Evolutionary conservation across 1,140 invertebrate genomes (phyloP).

Genomic region (Calosoma granatense): DNA sequence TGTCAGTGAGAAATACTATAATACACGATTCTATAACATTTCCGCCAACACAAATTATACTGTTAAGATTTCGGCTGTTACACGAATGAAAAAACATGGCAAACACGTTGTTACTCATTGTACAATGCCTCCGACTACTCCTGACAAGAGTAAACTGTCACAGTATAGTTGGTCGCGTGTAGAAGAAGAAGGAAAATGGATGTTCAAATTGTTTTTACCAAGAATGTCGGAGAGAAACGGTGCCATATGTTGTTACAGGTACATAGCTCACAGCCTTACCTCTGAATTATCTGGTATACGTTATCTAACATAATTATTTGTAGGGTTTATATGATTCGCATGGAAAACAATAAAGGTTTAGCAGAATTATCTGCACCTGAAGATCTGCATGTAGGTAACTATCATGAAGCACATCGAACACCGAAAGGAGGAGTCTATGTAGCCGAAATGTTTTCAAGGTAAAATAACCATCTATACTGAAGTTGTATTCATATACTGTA

Average conservation of each 20-base stretch:
- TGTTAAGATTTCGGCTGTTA: slow-evolving; percentile 58
- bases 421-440: slow-evolving; percentile 60
- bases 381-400: slow-evolving; percentile 55
- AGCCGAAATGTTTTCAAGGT: slow-evolving; percentile 70
- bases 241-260: slow-evolving; percentile 73
- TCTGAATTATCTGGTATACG: not conserved
- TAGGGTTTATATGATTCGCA: slow-evolving; percentile 63
- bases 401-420: slow-evolving; percentile 58
- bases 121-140: slow-evolving; percentile 56
- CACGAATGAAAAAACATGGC: slow-evolving; percentile 55
- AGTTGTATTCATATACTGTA: too few species aligned
- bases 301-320: slow-evolving; percentile 18
- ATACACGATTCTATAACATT: slow-evolving; percentile 49
- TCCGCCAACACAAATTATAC: slow-evolving; percentile 73
- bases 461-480: too few species aligned
- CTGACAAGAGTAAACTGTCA: slow-evolving; percentile 51
- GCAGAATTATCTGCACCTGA: slow-evolving; percentile 55
- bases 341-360: slow-evolving; percentile 51
- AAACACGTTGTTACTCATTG: slow-evolving; percentile 47
- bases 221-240: slow-evolving; percentile 74
- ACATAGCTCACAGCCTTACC: slow-evolving; percentile 15
- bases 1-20: slow-evolving; percentile 41
- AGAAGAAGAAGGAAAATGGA: slow-evolving; percentile 49
- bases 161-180: slow-evolving; percentile 62
- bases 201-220: slow-evolving; percentile 61